Base-by-base conservation (phyloP, 2,797 vertebrate species). In the Peromyscus nudipes region DNA sequence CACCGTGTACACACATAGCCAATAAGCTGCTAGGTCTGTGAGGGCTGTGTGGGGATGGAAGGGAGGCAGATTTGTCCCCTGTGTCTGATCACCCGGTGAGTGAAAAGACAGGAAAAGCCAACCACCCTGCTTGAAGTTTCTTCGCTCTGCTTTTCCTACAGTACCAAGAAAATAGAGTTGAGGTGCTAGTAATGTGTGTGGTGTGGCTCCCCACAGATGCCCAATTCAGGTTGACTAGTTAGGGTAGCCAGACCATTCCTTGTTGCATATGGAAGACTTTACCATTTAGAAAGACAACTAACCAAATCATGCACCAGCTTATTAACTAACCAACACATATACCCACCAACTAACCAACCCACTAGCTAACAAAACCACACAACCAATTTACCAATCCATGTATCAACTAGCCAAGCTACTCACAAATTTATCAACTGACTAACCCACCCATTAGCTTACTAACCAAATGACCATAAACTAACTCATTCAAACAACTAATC, bases 21-120 rank as follows among this genome's bases (percentile, higher is more conserved):
- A 67, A 31, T 0, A 4, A 8, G 65, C 7, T 1, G 6, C 43
- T 89, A 9, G 0, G 0, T 1, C 62, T 3, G 25, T 0, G 55
- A 85, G 73, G 46, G 12, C 4, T 4, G n/a, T 0, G 1, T 0
- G 0, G 40, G 73, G 11, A 1, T 0, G 43, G 65, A 69, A 34
- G 1, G 67, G 4, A 43, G 69, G 55, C 1, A 11, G 0, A 0
- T 57, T 34, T 57, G 49, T 37, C 69, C 40, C 11, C 25, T 4
- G 2, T 6, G 12, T 84, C 85, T 49, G 60, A 40, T 37, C 29
- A 12, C n/a, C 17, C 0, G 0, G 11, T 9, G 43, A 55, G 67
- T 16, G 2, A 46, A 67, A 71, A 92, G 65, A 60, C 77, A 89
- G 71, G 64, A 60, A 23, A 65, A 84, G 52, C 25, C 25, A 91